Base-by-base conservation (phyloP, 2,888 invertebrate species). In the Chironomus tentans region DNA sequence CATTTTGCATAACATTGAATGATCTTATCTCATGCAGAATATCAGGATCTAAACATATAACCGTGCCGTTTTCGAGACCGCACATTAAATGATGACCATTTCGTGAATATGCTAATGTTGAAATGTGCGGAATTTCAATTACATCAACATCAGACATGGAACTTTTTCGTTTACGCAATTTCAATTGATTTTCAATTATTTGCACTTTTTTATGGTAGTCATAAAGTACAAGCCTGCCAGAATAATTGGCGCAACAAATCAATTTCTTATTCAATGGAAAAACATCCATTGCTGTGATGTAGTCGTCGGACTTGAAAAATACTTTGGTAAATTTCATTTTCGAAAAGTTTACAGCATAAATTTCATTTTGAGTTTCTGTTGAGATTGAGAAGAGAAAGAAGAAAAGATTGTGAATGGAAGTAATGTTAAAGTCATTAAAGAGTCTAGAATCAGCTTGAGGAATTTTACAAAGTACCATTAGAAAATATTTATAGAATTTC, bases 1-100 rank as follows among this genome's bases (percentile, higher is more conserved):
- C 24, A 10, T 12, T 22, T n/a, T 71, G 71, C n/a, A 24, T 22
- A 5, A 71, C 13, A 24, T 56, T 24, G 15, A 56, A 50, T 15
- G 22, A 71, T 10, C 47, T 22, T 2, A 71, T n/a, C 78, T 87
- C 84, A 21, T 84, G 83, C 48, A 89, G 80, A 2, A 87, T 84
- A n/a, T 85, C 82, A 0, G 89, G 87, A 79, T 90, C 87, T 48
- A 90, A 80, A 78, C 90, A 85, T 82, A 88, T 82, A 28, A 91
- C 74, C 77, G 85, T 83, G 0, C 91, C 90, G 68, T 87, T 88
- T 76, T 85, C 84, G 78, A 87, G 80, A 0, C 89, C 90, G 79
- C 88, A 87, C 0, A 86, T 87, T 21, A 91, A 82, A 80, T 87
- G 86, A 46, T 86, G 78, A 62, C 87, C 88, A 88, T 71, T 48